Base-by-base conservation (phyloP, 2,797 vertebrate species). In the Typhlichthys eigenmanni region DNA sequence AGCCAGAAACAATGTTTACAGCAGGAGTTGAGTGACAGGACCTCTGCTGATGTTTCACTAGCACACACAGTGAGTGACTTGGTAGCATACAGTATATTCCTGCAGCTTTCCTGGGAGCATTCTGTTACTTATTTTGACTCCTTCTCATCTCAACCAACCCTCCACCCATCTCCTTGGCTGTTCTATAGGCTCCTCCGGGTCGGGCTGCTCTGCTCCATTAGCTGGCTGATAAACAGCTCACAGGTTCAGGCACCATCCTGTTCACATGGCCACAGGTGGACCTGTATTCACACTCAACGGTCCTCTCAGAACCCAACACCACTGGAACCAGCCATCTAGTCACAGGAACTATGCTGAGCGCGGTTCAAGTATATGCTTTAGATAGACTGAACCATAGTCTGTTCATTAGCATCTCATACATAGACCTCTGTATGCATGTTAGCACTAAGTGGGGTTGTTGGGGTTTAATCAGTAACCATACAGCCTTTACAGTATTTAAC, bases 201-300 rank as follows among this genome's bases (percentile, higher is more conserved):
- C 58, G 60, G 72, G 81, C 29, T 75, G 92, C 92, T 92, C 79
- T 94, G 94, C 92, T 94, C 93, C 95, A 95, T 95, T 97, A 94
- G 91, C 89, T 88, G 88, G 87, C 90, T 95, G 95, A 96, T 91
- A 93, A 93, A 95, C 92, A 90, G 91, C 90, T 76, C 75, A 64
- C 79, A 80, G 84, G 80, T 83, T 76, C 66, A 69, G 82, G 85
- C 89, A 92, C 92, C 92, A 95, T 95, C 95, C 95, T 95, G 95
- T 94, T 94, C 93, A 92, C 91, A 93, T 93, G 92, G 76, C 79
- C 89, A 90, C 90, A 90, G 90, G 87, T 91, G 91, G 93, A 95
- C 93, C 93, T 92, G 93, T 92, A 89, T 92, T 91, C 90, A 60
- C 67, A 78, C 88, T 74, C 71, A 88, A 76, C 84, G 79, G 81